Percentiles rank a stretch among this genome's conserved stretches.
These are phyloP conservation scores for Catharus minimus DNA, from an alignment of 2,113 vertebrate species.

Conservation along the genomic window DNA sequence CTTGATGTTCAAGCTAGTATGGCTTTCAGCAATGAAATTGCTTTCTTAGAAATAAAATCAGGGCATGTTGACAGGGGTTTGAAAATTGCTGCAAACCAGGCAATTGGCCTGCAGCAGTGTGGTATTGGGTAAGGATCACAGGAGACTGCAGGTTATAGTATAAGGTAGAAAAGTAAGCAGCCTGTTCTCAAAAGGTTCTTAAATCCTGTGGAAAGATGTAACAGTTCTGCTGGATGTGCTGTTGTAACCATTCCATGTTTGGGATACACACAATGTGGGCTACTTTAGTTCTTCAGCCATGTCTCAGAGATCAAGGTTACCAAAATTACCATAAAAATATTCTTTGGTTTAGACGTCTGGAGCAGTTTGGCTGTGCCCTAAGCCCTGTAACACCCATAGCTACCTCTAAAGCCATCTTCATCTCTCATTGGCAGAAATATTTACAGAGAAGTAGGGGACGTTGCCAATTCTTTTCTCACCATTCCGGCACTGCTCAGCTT, in stretches of 20 bases:
- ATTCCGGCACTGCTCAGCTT: constrained; percentile 80
- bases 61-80: background rate
- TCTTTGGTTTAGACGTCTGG: background rate
- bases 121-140: background rate
- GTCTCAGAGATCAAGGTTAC: background rate
- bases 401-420: background rate
- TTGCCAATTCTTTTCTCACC: constrained; percentile 68
- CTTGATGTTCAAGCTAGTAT: background rate
- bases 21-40: background rate
- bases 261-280: background rate
- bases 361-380: background rate
- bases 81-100: background rate
- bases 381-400: background rate
- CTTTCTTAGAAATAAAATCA: background rate
- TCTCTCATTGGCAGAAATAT: background rate
- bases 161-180: background rate
- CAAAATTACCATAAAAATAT: background rate
- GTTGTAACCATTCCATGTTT: background rate
- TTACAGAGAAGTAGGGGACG: background rate
- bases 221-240: background rate
- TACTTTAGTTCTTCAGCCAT: background rate
- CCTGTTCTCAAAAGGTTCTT: background rate
- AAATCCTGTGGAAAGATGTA: background rate
- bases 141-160: background rate
- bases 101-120: background rate